Evolutionary conservation across 1,140 invertebrate species (phyloP).

Genomic region (Lethocerus indicus): DNA sequence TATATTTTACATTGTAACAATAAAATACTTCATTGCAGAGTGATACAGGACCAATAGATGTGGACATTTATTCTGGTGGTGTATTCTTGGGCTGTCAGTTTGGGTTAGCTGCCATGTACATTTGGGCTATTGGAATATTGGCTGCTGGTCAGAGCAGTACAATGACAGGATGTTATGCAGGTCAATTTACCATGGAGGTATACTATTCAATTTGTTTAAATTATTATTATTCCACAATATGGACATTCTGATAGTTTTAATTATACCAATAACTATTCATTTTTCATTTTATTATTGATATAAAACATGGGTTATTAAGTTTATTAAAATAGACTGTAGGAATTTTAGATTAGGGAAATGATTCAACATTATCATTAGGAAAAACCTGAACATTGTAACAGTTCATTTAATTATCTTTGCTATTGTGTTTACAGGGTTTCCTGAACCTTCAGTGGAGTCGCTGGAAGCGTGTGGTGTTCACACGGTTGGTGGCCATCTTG

Average conservation of each 20-base stretch:
- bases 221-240: no score
- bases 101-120: slow-evolving; percentile 62
- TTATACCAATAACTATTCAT: no score
- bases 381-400: no score
- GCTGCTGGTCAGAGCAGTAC: slow-evolving; percentile 83
- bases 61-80: slow-evolving; percentile 69
- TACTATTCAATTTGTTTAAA: not conserved
- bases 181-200: slow-evolving; percentile 58
- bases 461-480: slow-evolving; percentile 79
- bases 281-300: no score
- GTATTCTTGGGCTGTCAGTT: slow-evolving; percentile 73
- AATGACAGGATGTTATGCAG: slow-evolving; percentile 68
- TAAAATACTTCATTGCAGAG: slow-evolving; percentile 23
- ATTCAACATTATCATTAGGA: no score
- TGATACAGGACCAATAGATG: slow-evolving; percentile 36
- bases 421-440: slow-evolving; percentile 62
- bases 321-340: no score
- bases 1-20: not conserved
- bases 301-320: no score
- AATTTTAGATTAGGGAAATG: no score
- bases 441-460: slow-evolving; percentile 72
- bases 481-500: slow-evolving; percentile 70
- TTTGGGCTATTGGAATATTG: slow-evolving; percentile 80
- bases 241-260: no score
- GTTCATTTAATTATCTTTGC: no score